phyloP scores from a whole-genome alignment of 2,113 vertebrate genomes.

The Myotis yumanensis region DNA sequence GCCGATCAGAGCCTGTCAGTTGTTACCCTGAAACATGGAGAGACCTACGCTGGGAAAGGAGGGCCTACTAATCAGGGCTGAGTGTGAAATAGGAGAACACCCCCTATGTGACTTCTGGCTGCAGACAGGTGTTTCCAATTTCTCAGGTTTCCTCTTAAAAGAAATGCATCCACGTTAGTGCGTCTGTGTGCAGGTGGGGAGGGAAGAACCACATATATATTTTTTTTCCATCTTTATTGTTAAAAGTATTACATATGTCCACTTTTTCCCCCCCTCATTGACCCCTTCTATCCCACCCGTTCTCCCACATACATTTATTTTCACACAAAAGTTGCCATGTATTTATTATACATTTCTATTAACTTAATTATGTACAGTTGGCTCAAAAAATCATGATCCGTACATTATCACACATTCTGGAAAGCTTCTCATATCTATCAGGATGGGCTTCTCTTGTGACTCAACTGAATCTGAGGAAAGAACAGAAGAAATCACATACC shows the following conservation, averaged over 20 bases:
- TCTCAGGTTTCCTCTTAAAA: conserved; percentile 37
- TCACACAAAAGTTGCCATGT: conserved; percentile 25
- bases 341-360: conserved; percentile 67
- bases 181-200: not conserved
- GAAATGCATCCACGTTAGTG: not conserved
- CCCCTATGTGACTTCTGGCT: not conserved
- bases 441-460: not conserved
- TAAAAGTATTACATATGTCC: too few species aligned
- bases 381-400: conserved; percentile 18
- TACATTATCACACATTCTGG: not conserved
- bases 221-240: too few species aligned
- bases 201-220: conserved; percentile 7
- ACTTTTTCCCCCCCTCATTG: fast-evolving
- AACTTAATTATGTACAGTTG: conserved; percentile 50
- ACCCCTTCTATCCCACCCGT: too few species aligned
- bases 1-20: not conserved
- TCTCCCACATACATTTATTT: conserved; percentile 10
- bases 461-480: conserved; percentile 61
- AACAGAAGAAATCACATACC: conserved; percentile 51
- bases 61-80: not conserved
- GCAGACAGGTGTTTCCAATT: not conserved
- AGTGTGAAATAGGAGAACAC: not conserved
- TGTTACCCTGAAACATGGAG: not conserved
- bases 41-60: not conserved
- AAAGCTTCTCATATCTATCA: conserved; percentile 15